Evolutionary conservation across 1,140 invertebrate species (phyloP).

Genomic region (Heliconius melpomene): DNA sequence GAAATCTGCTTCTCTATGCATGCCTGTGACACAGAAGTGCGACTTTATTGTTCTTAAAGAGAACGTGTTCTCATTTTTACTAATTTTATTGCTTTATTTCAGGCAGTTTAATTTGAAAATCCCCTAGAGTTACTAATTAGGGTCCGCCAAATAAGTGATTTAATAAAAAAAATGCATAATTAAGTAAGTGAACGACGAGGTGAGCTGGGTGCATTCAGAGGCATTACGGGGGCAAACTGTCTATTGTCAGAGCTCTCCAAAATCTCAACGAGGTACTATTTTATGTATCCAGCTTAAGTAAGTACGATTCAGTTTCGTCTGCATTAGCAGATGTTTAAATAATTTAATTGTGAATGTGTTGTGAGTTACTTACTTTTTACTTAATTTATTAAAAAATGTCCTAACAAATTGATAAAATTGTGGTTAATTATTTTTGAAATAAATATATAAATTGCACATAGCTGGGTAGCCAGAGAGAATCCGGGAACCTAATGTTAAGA

Average conservation of each 20-base stretch:
- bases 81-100: conserved; percentile 50
- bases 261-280: conserved; percentile 39
- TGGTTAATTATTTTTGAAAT: no score
- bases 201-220: conserved; percentile 33
- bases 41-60: background rate
- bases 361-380: background rate
- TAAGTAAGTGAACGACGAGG: conserved; percentile 51
- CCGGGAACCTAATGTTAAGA: no score
- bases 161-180: conserved; percentile 75
- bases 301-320: conserved; percentile 25
- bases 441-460: no score
- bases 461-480: no score
- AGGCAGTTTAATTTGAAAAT: conserved; percentile 11
- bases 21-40: background rate
- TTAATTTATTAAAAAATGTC: background rate
- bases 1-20: background rate
- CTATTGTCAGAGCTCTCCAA: conserved; percentile 38
- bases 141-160: conserved; percentile 67
- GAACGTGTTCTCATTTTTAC: conserved; percentile 51
- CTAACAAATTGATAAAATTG: no score
- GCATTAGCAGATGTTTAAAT: conserved; percentile 19
- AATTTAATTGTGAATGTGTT: conserved; percentile 32
- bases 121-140: conserved; percentile 62
- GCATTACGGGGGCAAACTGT: conserved; percentile 40
- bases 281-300: conserved; percentile 40